Percentiles rank a stretch among this genome's conserved stretches.
These are phyloP conservation scores for Eretmocerus hayati DNA, from an alignment of 2,888 invertebrate genomes.

Conservation along the genomic window DNA sequence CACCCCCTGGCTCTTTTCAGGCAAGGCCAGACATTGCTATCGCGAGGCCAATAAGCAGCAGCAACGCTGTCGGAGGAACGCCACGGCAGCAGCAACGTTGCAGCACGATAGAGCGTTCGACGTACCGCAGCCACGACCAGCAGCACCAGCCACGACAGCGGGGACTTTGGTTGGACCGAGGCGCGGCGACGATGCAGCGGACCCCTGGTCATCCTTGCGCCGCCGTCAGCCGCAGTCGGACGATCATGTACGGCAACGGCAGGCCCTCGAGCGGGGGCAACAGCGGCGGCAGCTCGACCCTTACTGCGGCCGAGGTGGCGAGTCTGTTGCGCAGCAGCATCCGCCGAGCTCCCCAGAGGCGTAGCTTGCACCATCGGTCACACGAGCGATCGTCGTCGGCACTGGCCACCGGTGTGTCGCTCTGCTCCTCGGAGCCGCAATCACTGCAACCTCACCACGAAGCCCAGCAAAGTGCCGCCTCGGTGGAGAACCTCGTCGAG, in stretches of 20 bases:
- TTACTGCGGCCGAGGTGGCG: conserved; percentile 55
- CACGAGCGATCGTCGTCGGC: background rate
- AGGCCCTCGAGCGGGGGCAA: too few relatives aligned
- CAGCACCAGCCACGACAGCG: background rate
- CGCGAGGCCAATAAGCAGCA: too few relatives aligned
- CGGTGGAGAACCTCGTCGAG: conserved; percentile 42
- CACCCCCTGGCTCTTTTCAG: too few relatives aligned
- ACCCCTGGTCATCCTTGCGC: too few relatives aligned
- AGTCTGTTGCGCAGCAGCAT: conserved; percentile 54
- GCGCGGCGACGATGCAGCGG: background rate
- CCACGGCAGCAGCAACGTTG: too few relatives aligned
- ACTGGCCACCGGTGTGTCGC: background rate
- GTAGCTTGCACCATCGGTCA: conserved; percentile 35
- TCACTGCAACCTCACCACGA: too few relatives aligned
- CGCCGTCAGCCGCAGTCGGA: conserved; percentile 8
- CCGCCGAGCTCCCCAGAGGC: conserved; percentile 46
- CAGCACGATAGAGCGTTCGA: conserved; percentile 53
- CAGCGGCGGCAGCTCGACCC: conserved; percentile 35
- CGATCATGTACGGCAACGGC: conserved; percentile 6
- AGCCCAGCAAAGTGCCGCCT: conserved; percentile 32
- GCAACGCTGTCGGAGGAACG: too few relatives aligned
- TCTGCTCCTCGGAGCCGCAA: background rate
- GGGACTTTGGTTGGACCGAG: too few relatives aligned
- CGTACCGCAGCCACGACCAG: conserved; percentile 37
- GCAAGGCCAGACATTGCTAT: conserved; percentile 27